These are phyloP conservation scores for Callimico goeldii DNA, from an alignment of 2,797 vertebrate species.

Conservation along the genomic window DNA sequence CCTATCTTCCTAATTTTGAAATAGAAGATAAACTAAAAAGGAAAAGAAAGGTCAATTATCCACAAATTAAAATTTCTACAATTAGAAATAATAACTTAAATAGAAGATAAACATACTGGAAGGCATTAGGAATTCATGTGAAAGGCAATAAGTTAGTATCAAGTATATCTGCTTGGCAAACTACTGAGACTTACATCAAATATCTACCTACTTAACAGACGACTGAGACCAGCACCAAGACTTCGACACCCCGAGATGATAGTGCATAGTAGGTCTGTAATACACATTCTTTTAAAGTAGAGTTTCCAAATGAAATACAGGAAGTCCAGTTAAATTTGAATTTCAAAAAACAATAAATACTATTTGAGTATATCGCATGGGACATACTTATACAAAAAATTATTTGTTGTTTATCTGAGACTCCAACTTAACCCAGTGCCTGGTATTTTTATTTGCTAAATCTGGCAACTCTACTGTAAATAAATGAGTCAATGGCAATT, in stretches of 20 bases:
- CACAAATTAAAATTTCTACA: background rate
- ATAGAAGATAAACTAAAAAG: background rate
- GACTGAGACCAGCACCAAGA: accelerated
- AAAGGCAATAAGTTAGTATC: accelerated
- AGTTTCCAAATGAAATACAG: background rate
- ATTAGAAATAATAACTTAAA: background rate
- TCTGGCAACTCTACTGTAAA: background rate
- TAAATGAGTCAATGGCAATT: background rate
- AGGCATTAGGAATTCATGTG: accelerated
- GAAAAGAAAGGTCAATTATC: background rate
- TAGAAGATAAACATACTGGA: background rate
- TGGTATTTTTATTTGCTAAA: background rate
- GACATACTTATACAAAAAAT: background rate
- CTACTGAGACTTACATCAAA: background rate
- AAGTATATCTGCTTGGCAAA: background rate
- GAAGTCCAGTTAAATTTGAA: background rate
- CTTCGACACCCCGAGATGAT: accelerated
- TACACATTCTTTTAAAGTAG: background rate
- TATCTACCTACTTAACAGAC: accelerated
- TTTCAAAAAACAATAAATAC: background rate
- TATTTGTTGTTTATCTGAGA: background rate
- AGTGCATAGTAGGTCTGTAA: accelerated
- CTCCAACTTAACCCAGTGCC: background rate
- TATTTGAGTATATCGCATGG: background rate
- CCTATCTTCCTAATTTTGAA: background rate